Evolutionary conservation across 2,113 vertebrate genomes (phyloP).

Genomic region (Misgurnus mizolepis): DNA sequence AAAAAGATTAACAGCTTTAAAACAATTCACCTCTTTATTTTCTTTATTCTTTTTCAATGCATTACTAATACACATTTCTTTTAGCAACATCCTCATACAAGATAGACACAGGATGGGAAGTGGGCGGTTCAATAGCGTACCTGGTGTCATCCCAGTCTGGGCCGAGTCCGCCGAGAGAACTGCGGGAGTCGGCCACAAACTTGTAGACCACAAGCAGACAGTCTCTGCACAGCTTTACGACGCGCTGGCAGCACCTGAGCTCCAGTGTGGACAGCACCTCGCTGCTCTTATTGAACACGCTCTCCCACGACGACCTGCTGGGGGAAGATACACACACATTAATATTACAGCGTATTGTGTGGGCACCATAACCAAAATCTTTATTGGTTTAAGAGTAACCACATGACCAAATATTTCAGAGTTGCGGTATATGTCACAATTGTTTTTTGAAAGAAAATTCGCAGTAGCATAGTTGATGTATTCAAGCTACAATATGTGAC

Average conservation of each 20-base stretch:
- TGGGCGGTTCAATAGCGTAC: slow-evolving; percentile 66
- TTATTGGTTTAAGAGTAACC: no score
- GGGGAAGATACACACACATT: slow-evolving; percentile 5
- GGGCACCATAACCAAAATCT: no score
- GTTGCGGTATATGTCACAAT: no score
- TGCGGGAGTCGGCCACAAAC: slow-evolving; percentile 85
- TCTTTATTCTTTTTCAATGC: slow-evolving; percentile 44
- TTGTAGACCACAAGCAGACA: slow-evolving; percentile 96
- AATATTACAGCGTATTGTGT: neutral
- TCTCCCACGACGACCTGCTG: slow-evolving; percentile 91
- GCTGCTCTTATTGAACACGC: slow-evolving; percentile 86
- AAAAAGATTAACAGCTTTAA: no score
- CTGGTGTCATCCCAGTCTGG: slow-evolving; percentile 91
- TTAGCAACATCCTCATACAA: slow-evolving; percentile 64
- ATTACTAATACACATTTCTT: slow-evolving; percentile 75
- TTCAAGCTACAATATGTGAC: no score
- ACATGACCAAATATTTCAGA: no score
- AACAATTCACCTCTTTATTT: no score
- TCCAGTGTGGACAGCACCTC: slow-evolving; percentile 85
- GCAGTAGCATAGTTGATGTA: no score
- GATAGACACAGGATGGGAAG: neutral
- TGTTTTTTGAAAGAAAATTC: no score
- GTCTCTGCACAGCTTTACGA: slow-evolving; percentile 94
- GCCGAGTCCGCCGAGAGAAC: slow-evolving; percentile 81
- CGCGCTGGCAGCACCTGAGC: slow-evolving; percentile 90